Conservation (phyloP, 2,797 vertebrate species). For the Trachops cirrhosus region DNA sequence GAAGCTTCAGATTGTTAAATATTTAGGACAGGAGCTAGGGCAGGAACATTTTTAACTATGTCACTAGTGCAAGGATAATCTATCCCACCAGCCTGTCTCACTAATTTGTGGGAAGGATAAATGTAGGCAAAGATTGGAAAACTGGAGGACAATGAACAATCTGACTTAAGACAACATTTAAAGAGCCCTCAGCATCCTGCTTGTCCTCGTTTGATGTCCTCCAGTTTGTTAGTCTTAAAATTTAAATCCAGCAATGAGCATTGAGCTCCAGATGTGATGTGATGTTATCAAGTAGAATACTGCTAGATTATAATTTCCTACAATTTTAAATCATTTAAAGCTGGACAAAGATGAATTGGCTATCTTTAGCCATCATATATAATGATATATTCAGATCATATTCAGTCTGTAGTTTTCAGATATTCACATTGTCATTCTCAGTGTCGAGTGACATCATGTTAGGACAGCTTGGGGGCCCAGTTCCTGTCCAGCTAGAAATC, state of each 20-base stretch:
- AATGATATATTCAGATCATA: neutral
- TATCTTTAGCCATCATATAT: neutral
- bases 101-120: neutral
- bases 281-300: neutral
- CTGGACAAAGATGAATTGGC: neutral
- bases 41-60: neutral
- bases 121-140: neutral
- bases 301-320: neutral
- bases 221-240: neutral
- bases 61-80: neutral
- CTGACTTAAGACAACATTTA: neutral
- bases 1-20: neutral
- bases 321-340: neutral
- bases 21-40: neutral
- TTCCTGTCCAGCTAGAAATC: neutral
- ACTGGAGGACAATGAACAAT: neutral
- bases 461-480: neutral
- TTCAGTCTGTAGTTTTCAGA: neutral
- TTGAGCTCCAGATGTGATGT: neutral
- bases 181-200: neutral
- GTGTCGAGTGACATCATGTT: neutral
- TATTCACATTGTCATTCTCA: neutral
- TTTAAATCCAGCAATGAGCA: neutral
- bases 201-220: neutral
- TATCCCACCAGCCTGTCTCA: neutral